phyloP scores from a whole-genome alignment of 2,113 vertebrate species.

The Pterocles burchelli region DNA sequence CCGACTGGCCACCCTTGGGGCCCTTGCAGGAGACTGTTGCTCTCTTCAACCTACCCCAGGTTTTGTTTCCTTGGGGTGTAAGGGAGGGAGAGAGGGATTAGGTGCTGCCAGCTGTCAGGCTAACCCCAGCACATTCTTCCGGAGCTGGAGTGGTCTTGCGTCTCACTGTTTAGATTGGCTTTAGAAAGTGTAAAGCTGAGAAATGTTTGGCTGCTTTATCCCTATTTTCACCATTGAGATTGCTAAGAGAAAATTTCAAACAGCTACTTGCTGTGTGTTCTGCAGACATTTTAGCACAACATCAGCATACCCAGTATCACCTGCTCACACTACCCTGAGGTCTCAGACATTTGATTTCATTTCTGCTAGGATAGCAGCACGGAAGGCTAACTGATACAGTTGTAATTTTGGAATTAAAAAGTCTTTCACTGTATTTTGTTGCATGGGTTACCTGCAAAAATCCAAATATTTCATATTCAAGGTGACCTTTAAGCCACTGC shows the following conservation, averaged over 20 bases:
- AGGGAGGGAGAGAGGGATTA: neutral
- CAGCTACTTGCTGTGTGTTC: neutral
- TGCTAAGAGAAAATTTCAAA: neutral
- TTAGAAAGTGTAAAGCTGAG: neutral
- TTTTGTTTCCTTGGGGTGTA: neutral
- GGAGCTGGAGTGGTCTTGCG: neutral
- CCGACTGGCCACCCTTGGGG: rapidly evolving
- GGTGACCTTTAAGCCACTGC: neutral
- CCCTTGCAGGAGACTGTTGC: neutral
- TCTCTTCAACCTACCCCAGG: neutral
- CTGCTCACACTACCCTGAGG: neutral
- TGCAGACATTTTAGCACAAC: conserved; percentile 17
- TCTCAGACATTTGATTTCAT: neutral
- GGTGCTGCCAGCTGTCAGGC: neutral
- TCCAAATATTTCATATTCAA: neutral
- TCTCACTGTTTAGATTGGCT: conserved; percentile 14
- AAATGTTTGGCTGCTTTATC: neutral
- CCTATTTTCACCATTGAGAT: neutral
- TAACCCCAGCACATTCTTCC: neutral
- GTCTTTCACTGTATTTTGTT: neutral
- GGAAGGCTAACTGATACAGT: neutral
- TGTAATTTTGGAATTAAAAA: neutral
- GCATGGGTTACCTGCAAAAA: neutral
- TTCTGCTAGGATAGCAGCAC: neutral
- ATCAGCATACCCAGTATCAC: neutral